Evolutionary conservation across 2,888 invertebrate genomes (phyloP), one percentile per base, ranked within the genome.

Genomic region (Trichogramma dendrolimi): DNA sequence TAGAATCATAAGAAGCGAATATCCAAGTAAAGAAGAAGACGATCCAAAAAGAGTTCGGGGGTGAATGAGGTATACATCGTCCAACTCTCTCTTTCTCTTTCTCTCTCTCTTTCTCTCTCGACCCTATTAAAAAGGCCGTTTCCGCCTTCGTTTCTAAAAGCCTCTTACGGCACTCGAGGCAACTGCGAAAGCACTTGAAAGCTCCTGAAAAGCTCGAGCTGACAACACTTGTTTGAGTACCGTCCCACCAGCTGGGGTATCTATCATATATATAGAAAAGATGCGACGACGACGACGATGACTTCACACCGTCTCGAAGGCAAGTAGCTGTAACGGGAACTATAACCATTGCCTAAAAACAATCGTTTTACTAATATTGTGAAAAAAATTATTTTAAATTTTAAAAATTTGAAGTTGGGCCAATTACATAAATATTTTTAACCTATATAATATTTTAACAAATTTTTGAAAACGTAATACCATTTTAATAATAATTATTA

Each of bases 111-210:
- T 2, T 27, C 27, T 27, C 27, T 27, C 73, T 74, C 72, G 75
- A 75, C 75, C 76, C 77, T 79, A 79, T 79, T 79, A 79, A 79
- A 79, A 79, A 79, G 76, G 76, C 77, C 76, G 77, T 79, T 77
- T 79, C 77, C 77, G 76, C 77, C 76, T 78, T 74, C 77, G 74
- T 78, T 77, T 78, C 77, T 77, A 76, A 78, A 79, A 79, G 78
- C 78, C 77, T 79, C 78, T 79, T 78, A 79, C 74, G 74, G 75
- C 75, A 78, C 78, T 79, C 77, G 77, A 78, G 77, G 78, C 77
- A 79, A 78, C 78, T 78, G 78, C 73, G 74, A 78, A 79, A 77
- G 78, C 77, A 78, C 78, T 79, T 78, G 78, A 78, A 78, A 78
- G 78, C 78, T 78, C 77, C 76, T 78, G 78, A 79, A 79, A 79